These are phyloP conservation scores for Chromobotia macracanthus DNA, from an alignment of 2,797 vertebrate species.

Conservation along the genomic window DNA sequence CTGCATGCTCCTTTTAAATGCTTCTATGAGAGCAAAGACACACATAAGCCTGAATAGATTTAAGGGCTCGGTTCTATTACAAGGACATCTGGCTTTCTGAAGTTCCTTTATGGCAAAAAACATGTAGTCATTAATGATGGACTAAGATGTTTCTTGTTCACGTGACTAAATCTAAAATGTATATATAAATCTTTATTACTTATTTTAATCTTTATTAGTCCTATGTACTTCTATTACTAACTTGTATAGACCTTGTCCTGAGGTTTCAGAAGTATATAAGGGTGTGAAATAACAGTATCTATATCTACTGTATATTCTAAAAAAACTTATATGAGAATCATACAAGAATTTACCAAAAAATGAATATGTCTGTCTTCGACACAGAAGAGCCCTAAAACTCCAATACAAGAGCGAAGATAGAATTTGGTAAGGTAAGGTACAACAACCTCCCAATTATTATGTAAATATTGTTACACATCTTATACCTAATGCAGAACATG, in stretches of 20 bases:
- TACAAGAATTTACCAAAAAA: neutral
- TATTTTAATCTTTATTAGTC: neutral
- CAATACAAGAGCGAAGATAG: no score
- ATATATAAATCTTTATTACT: neutral
- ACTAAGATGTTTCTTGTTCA: neutral
- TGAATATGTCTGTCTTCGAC: neutral
- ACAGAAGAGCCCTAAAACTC: neutral
- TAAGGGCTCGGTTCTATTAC: slow-evolving; percentile 40
- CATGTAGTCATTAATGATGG: neutral
- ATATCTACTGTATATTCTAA: no score
- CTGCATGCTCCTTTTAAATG: slow-evolving; percentile 23
- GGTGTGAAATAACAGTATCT: neutral
- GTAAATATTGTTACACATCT: neutral
- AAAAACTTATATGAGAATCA: neutral
- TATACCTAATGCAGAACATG: neutral
- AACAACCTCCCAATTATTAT: neutral
- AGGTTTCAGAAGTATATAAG: neutral
- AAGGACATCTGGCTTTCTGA: slow-evolving; percentile 45
- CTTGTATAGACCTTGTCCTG: neutral
- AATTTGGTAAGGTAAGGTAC: no score
- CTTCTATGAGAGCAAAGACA: slow-evolving; percentile 21
- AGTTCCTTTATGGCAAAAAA: slow-evolving; percentile 17
- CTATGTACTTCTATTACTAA: neutral
- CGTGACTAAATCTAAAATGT: neutral
- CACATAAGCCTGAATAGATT: slow-evolving; percentile 4